Base-by-base conservation (phyloP, 2,888 invertebrate species). In the Lathronympha strigana region DNA sequence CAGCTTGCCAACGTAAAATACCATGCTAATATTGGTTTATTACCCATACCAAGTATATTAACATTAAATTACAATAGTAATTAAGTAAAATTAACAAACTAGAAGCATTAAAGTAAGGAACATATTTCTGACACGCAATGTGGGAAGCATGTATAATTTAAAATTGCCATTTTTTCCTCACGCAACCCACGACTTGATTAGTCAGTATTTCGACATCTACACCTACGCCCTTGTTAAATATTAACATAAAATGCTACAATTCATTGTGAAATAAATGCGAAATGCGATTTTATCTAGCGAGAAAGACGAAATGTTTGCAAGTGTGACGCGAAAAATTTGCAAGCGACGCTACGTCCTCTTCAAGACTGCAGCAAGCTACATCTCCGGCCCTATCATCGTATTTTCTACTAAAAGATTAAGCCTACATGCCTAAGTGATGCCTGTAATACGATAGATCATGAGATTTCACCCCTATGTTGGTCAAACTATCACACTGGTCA, bases 171-270 rank as follows among this genome's bases (percentile, higher is more conserved):
- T 90, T 91, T 87, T 87, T 87, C 87, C 80, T 76, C 76, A 75
- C 83, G 78, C 89, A 81, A 78, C 91, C 91, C 90, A 92, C 91
- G 84, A 79, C 72, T 78, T 76, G 86, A 86, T 92, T 92, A 92
- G 89, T 92, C 91, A 91, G 91, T 85, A 84, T 90, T 90, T 90
- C 91, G 88, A 89, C 90, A 92, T 88, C 80, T 69, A 84, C 74
- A 80, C 90, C 90, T 84, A 89, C 90, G 80, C 69, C 73, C 66
- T 68, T 68, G 81, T 84, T 88, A n/a, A n/a, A n/a, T n/a, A 90
- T 90, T 90, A 88, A 90, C 91, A 91, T 90, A 91, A 90, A 92
- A 86, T 81, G 83, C 81, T 79, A 90, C 88, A 88, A 86, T 88
- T 89, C 87, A 88, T 88, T 90, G 88, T 81, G 88, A 84, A 89